Evolutionary conservation across 1,140 invertebrate genomes (phyloP).

Genomic region (Caenorhabditis remanei): DNA sequence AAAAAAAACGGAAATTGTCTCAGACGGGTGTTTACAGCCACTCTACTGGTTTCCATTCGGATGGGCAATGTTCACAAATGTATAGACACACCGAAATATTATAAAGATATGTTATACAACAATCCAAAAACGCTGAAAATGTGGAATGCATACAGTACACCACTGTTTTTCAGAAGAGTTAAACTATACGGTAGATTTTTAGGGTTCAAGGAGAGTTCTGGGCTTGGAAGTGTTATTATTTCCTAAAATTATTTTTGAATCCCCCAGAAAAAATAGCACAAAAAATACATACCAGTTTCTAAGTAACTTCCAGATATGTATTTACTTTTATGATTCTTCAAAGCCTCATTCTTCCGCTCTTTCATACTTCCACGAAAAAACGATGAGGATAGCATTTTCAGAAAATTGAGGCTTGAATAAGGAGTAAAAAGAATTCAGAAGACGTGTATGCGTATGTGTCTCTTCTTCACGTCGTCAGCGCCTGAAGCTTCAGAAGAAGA

Average conservation of each 20-base stretch:
- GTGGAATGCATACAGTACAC: background rate
- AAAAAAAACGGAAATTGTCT: conserved; percentile 29
- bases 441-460: background rate
- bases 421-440: background rate
- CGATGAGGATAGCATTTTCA: conserved; percentile 26
- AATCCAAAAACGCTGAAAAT: background rate
- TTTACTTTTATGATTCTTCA: conserved; percentile 49
- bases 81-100: background rate
- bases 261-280: no score
- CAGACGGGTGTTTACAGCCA: conserved; percentile 2
- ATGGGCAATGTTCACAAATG: conserved; percentile 35
- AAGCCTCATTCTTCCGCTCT: conserved; percentile 49
- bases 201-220: no score
- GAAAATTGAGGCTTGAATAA: background rate
- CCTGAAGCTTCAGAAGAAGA: background rate
- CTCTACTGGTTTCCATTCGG: background rate
- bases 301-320: conserved; percentile 41
- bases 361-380: conserved; percentile 51
- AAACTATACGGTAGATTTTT: no score
- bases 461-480: background rate
- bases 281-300: conserved; percentile 16
- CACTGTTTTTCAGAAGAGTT: no score
- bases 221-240: no score
- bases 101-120: background rate
- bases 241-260: no score